Evolutionary conservation across 1,140 invertebrate genomes (phyloP).

Genomic region (Melitaea cinxia): DNA sequence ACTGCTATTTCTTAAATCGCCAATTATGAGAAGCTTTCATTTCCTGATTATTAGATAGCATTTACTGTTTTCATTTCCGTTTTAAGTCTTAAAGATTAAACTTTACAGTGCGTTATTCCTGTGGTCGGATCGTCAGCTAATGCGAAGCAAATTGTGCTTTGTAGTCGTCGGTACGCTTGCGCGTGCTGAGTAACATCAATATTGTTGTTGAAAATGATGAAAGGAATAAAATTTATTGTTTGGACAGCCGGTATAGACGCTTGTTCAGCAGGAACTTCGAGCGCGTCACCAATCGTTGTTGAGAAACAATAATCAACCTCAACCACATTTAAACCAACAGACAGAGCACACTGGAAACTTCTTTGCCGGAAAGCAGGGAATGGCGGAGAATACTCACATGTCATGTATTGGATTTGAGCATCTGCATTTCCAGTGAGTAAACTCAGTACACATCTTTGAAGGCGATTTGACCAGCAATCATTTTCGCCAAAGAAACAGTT

Average conservation of each 20-base stretch:
- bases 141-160: conserved; percentile 56
- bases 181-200: conserved; percentile 38
- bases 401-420: conserved; percentile 57
- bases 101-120: conserved; percentile 46
- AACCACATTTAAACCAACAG: conserved; percentile 47
- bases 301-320: conserved; percentile 58
- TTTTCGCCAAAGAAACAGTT: conserved; percentile 17
- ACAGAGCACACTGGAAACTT: conserved; percentile 52
- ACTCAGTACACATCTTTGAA: conserved; percentile 16
- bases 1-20: conserved; percentile 12
- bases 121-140: conserved; percentile 52
- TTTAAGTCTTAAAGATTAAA: conserved; percentile 26
- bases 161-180: conserved; percentile 39
- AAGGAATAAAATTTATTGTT: conserved; percentile 61
- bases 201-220: conserved; percentile 58
- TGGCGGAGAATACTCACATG: conserved; percentile 60
- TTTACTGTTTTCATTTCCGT: conserved; percentile 6
- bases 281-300: conserved; percentile 40
- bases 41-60: background rate
- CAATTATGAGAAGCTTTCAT: conserved; percentile 7
- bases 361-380: conserved; percentile 45
- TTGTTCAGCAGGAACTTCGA: conserved; percentile 47
- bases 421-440: conserved; percentile 10
- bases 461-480: conserved; percentile 23
- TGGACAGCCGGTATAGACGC: conserved; percentile 44